Evolutionary conservation across 2,113 vertebrate genomes (phyloP), one percentile per base, ranked within the genome.

Genomic region (Stigmatopora nigra): DNA sequence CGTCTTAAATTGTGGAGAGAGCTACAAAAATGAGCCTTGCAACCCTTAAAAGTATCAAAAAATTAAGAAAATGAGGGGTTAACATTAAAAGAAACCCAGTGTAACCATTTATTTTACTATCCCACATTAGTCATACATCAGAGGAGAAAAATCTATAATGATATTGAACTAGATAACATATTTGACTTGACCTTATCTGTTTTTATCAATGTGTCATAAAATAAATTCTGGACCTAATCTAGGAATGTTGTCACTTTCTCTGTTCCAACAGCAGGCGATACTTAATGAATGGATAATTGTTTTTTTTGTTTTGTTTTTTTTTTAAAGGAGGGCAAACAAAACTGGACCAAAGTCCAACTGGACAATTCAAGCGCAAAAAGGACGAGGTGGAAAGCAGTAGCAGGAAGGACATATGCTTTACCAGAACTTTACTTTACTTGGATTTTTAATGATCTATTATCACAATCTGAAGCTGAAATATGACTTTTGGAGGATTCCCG

Each of bases 261-360:
- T 60, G 51, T 35, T 1, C n/a, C 7, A 17, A 15, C 2, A 4
- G 5, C 9, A 17, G 15, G 4, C 0, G 3, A 71, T 3, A 19
- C 60, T 53, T 41, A 36, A 48, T 17, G 20, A 47, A 22, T 44
- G 38, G 12, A 12, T 4, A 2, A 45, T 17, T 8, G 7, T 6
- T 20, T 64, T 9, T 70, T 25, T 25, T 59, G 53, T 63, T 6
- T 20, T 64, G 7, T 70, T 25, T 25, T 59, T 56, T 63, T 51
- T 46, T 5, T 46, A 16, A 6, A 20, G 19, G 61, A 14, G 38
- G 72, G 13, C 65, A 80, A 77, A 81, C 65, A 72, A 22, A 51
- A 1, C 1, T 7, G 15, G 80, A 25, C 6, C 78, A 82, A 88
- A 86, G 84, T 86, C 77, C 84, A 73, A 2, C 36, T 49, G 68